Evolutionary conservation across 2,888 invertebrate species (phyloP).

Genomic region (Eustalomyia histrio): DNA sequence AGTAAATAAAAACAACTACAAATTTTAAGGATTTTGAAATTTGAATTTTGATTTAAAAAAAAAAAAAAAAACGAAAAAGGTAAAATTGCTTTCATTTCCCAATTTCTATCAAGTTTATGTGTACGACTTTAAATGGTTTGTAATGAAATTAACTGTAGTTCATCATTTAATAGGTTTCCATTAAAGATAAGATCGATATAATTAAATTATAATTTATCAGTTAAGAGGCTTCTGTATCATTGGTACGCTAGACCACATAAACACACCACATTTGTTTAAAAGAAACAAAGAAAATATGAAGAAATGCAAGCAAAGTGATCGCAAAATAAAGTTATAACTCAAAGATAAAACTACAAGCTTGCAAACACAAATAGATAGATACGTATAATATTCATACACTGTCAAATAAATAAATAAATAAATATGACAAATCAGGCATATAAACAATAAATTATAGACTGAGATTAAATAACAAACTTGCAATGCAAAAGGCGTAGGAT

Average conservation of each 20-base stretch:
- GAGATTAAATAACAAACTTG: constrained; percentile 4
- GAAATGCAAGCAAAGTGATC: background rate
- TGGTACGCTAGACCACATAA: background rate
- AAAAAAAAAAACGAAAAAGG: too few species aligned
- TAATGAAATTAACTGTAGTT: constrained; percentile 51
- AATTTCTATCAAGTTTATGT: too few species aligned
- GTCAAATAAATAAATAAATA: constrained; percentile 11
- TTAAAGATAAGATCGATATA: constrained; percentile 48
- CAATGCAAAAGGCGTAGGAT: background rate
- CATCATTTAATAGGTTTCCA: constrained; percentile 48
- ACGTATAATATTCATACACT: background rate
- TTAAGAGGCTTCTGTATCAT: constrained; percentile 53
- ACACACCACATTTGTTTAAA: constrained; percentile 2
- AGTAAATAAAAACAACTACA: too few species aligned
- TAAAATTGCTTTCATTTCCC: too few species aligned
- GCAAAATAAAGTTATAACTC: constrained; percentile 12
- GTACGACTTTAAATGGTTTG: constrained; percentile 32
- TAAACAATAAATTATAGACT: background rate
- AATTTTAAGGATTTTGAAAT: too few species aligned
- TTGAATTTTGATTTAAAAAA: too few species aligned
- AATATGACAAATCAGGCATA: background rate
- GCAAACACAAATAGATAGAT: background rate
- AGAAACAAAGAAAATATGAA: background rate
- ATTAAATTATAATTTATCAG: constrained; percentile 51
- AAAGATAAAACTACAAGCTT: background rate